Evolutionary conservation across 2,797 vertebrate species (phyloP).

Genomic region (Labeo calbasu): DNA sequence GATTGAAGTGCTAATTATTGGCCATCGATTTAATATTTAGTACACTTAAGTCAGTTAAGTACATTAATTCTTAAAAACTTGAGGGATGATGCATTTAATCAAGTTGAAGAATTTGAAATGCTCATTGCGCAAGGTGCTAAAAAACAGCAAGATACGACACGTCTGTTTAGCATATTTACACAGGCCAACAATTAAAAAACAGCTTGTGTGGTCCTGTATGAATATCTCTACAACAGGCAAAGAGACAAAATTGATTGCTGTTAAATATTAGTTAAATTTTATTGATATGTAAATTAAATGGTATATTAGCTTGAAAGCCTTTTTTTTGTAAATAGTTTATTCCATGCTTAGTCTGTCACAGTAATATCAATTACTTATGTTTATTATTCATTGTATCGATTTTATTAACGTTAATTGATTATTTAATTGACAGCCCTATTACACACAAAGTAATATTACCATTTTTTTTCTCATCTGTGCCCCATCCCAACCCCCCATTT

Average conservation of each 20-base stretch:
- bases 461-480: background rate
- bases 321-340: background rate
- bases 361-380: background rate
- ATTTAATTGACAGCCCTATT: slow-evolving; percentile 17
- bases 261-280: background rate
- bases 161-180: no score
- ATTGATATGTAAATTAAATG: background rate
- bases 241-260: background rate
- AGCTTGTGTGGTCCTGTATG: background rate
- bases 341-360: background rate
- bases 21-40: background rate
- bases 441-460: background rate
- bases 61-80: background rate
- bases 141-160: background rate
- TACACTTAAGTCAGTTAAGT: background rate
- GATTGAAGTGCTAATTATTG: background rate
- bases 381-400: background rate
- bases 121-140: background rate
- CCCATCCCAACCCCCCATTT: background rate
- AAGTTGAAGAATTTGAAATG: background rate
- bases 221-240: background rate
- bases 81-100: background rate
- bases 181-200: background rate
- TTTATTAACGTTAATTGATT: background rate
- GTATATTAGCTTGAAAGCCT: background rate